Base-by-base conservation (phyloP, 2,888 invertebrate species). In the Sicus ferrugineus region DNA sequence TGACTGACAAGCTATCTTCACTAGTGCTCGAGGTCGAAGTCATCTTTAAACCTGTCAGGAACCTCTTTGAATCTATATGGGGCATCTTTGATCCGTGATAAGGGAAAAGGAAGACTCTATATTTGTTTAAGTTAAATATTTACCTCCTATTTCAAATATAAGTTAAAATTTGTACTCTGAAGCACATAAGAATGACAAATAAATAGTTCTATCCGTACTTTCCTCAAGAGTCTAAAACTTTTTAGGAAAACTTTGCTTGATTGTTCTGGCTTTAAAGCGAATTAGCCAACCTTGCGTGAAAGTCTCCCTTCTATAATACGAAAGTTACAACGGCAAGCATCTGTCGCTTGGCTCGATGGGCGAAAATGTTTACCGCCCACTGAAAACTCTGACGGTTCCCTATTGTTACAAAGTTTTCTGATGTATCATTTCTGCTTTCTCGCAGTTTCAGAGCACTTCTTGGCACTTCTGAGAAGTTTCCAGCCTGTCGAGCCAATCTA, bases 401-500 rank as follows among this genome's bases (percentile, higher is more conserved):
- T 58, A 21, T 9, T 19, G 67, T n/a, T n/a, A n/a, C 48, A 2
- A 52, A 54, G 9, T 59, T 67, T 46, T 58, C 26, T n/a, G 16
- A 2, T 31, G n/a, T 23, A n/a, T 58, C 50, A 48, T 46, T 34
- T 26, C 1, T 16, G 54, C 23, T 6, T 54, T 54, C 42, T 11
- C 11, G 56, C 30, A n/a, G 30, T 59, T 59, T 42, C 42, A 38
- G 38, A 38, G 11, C 6, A 9, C 38, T 11, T 6, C 38, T 6
- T 6, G 6, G 11, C 38, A 34, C 2, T 34, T 14, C 34, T 9
- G 0, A 34, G 2, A 34, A 34, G 14, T 52, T 62, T 67, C 64
- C 63, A 63, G 30, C 56, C 26, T 69, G 64, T 70, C 71, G 72
- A 73, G 74, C 75, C 77, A 78, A 79, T 80, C 77, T 76, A 80